Percentiles rank a stretch among this genome's conserved stretches.
Conservation (phyloP, 2,797 vertebrate genomes). For the Miichthys miiuy region DNA sequence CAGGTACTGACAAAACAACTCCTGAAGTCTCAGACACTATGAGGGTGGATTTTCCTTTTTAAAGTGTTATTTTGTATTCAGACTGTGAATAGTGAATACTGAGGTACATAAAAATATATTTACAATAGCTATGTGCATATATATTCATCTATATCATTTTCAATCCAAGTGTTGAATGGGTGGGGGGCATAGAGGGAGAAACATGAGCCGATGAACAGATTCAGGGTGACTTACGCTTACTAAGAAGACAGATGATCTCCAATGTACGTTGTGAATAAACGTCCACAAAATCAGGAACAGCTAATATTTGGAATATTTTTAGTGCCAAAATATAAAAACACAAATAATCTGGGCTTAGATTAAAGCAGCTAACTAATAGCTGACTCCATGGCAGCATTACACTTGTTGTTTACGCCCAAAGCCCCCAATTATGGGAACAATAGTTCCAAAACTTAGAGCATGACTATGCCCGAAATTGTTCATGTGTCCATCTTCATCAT, state of each 20-base stretch:
- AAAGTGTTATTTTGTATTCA: conserved; percentile 26
- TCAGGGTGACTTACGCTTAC: background rate
- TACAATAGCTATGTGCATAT: conserved; percentile 35
- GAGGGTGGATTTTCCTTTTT: conserved; percentile 39
- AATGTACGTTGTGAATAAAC: background rate
- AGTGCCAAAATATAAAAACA: background rate
- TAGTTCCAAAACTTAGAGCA: background rate
- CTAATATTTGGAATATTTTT: background rate
- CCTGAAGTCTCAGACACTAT: background rate
- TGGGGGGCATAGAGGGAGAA: too few species aligned
- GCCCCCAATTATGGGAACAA: background rate
- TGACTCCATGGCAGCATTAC: background rate
- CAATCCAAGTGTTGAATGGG: too few species aligned
- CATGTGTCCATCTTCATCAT: background rate
- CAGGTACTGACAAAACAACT: background rate
- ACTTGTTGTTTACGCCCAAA: background rate
- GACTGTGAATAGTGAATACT: conserved; percentile 68
- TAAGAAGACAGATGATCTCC: background rate
- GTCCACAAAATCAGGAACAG: background rate
- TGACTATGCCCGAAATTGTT: background rate
- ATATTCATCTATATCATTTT: conserved; percentile 32
- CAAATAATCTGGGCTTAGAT: too few species aligned
- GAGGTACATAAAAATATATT: conserved; percentile 34
- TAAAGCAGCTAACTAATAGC: background rate
- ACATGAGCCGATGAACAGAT: background rate